Evolutionary conservation across 2,797 vertebrate species (phyloP).

Genomic region (Megalops cyprinoides): DNA sequence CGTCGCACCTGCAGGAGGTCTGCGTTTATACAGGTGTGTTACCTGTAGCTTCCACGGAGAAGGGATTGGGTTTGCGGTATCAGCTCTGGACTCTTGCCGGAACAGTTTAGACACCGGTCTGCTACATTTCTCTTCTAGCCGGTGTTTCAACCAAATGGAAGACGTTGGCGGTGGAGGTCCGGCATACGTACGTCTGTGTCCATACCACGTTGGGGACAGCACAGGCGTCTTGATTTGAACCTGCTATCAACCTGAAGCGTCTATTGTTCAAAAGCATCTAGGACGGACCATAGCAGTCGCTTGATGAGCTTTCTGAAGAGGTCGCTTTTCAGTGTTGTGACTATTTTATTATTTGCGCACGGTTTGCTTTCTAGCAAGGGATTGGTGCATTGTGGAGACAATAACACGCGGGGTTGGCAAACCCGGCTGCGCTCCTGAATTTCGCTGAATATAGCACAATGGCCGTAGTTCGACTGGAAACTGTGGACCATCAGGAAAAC

Average conservation of each 20-base stretch:
- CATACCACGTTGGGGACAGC: slow-evolving; percentile 47
- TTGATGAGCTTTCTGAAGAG: slow-evolving; percentile 25
- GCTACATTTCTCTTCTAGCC: slow-evolving; percentile 30
- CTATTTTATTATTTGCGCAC: slow-evolving; percentile 61
- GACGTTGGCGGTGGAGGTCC: slow-evolving; percentile 54
- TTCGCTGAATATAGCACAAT: slow-evolving; percentile 65
- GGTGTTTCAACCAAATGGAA: slow-evolving; percentile 59
- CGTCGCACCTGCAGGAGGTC: slow-evolving; percentile 22
- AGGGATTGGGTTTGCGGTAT: slow-evolving; percentile 29
- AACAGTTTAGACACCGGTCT: slow-evolving; percentile 31
- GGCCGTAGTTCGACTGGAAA: slow-evolving; percentile 73
- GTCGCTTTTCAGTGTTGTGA: slow-evolving; percentile 58
- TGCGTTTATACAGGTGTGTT: slow-evolving; percentile 68
- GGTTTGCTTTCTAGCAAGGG: slow-evolving; percentile 57
- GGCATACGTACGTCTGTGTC: slow-evolving; percentile 5
- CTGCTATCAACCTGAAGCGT: slow-evolving; percentile 26
- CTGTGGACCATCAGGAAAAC: slow-evolving; percentile 73
- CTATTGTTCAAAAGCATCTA: slow-evolving; percentile 40
- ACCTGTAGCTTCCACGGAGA: slow-evolving; percentile 66
- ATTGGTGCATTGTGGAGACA: slow-evolving; percentile 72
- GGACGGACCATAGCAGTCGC: background rate
- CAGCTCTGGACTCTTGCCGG: slow-evolving; percentile 30
- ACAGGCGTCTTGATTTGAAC: slow-evolving; percentile 45
- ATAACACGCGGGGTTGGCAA: slow-evolving; percentile 66
- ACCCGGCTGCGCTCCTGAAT: slow-evolving; percentile 58